Evolutionary conservation across 2,113 vertebrate genomes (phyloP), one percentile per base, ranked within the genome.

Genomic region (Glaucidium brasilianum): DNA sequence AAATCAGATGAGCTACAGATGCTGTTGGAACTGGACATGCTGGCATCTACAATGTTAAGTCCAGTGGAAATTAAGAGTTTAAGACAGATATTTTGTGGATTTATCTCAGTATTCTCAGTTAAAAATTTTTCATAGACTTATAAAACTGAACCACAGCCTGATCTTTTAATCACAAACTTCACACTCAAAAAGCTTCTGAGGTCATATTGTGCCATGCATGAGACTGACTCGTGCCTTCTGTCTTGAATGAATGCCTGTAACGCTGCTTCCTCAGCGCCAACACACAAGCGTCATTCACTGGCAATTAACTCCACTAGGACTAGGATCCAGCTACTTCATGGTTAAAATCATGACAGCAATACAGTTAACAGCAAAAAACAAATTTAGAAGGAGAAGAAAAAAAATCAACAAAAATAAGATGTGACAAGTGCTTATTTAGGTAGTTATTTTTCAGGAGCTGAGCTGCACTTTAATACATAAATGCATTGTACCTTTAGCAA

Each of bases 351-450:
- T 10, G 29, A 53, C 64, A 91, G 49, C 13, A 58, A 39, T 20
- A 64, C 20, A 45, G 47, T 41, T 76, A 79, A 80, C 22, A 80
- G 43, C 43, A 43, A 43, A 43, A 43, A 17, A 43, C 23, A 92
- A 68, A 84, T 47, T 83, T 74, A 80, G 60, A 21, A 43, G 47
- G 64, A 76, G 64, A 71, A 59, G 52, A 52, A 87, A 85, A 67
- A 91, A 85, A 85, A 29, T 11, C 76, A 85, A 94, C 85, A 91
- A 91, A 96, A 94, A 92, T 76, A 95, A 81, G 91, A 94, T 89
- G 79, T 96, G 92, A 97, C 91, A 97, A 96, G 94, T 87, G 80
- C 69, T 95, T 96, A 94, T 95, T 95, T 95, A 97, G 3, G 20
- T 90, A 94, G 88, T 50, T 73, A 94, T 89, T 95, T 89, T 95